These are phyloP conservation scores for Phrynocephalus versicolor DNA, from an alignment of 2,113 vertebrate genomes.

Conservation along the genomic window DNA sequence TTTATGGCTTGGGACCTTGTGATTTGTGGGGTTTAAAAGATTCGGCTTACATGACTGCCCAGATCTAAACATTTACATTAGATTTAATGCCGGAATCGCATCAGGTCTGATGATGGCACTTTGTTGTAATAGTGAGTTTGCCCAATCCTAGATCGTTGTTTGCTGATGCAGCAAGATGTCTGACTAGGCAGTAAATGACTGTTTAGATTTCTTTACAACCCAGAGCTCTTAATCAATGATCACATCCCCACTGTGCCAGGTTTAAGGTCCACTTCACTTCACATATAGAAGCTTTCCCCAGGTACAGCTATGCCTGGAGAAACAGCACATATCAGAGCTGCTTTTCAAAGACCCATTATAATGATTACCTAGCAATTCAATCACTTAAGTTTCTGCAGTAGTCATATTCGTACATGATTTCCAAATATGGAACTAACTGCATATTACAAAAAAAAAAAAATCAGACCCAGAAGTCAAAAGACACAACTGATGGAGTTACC, in stretches of 20 bases:
- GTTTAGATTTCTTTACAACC: not conserved
- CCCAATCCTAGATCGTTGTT: not conserved
- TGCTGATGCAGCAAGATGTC: conserved; percentile 1
- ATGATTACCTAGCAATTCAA: not conserved
- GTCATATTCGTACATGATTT: not conserved
- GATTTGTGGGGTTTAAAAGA: conserved; percentile 46
- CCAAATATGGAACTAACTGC: not conserved
- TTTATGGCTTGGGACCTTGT: conserved; percentile 24
- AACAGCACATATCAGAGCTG: not conserved
- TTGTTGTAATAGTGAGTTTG: not conserved
- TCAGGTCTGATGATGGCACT: not conserved
- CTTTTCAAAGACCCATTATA: not conserved
- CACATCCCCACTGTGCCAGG: not conserved
- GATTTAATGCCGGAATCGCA: not conserved
- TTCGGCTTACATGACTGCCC: not conserved
- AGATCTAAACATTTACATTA: not conserved
- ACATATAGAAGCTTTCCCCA: not conserved
- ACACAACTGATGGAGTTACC: too few species aligned
- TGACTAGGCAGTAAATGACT: not conserved
- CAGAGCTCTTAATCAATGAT: not conserved
- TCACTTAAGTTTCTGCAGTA: not conserved
- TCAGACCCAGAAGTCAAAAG: too few species aligned
- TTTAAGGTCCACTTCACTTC: not conserved
- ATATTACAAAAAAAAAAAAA: not conserved
- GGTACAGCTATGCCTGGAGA: too few species aligned